A percentile compares a stretch with the other conserved stretches of the same genome.
Evolutionary conservation across 2,113 vertebrate species (phyloP).

Genomic region (Cariama cristata): DNA sequence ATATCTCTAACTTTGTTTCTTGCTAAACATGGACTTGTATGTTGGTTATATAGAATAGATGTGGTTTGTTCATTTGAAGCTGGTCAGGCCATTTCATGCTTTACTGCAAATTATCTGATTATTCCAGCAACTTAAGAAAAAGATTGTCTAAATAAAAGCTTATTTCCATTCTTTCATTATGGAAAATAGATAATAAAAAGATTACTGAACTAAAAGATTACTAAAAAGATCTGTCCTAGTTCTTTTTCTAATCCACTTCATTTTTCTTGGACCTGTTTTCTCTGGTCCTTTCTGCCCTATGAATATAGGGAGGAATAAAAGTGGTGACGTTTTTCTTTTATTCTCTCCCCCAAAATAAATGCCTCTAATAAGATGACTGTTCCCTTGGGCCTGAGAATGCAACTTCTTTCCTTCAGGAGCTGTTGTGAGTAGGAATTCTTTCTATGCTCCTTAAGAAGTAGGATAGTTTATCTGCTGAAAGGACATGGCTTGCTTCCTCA

Average conservation of each 20-base stretch:
- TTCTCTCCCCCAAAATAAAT: neutral
- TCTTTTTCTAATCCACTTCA: neutral
- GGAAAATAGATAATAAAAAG: constrained; percentile 6
- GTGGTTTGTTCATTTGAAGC: neutral
- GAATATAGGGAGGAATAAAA: neutral
- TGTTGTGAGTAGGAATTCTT: neutral
- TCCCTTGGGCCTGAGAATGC: neutral
- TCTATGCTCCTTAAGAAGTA: neutral
- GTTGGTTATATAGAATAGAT: neutral
- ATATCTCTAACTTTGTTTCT: neutral
- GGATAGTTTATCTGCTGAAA: neutral
- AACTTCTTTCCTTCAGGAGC: neutral
- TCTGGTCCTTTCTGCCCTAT: neutral
- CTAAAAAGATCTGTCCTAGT: neutral
- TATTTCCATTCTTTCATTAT: constrained; percentile 19
- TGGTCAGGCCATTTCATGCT: neutral
- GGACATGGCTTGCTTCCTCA: neutral
- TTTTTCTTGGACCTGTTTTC: neutral
- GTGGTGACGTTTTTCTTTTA: neutral
- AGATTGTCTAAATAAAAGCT: constrained; percentile 1
- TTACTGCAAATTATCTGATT: constrained; percentile 23
- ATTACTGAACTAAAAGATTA: constrained; percentile 9
- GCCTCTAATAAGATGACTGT: neutral
- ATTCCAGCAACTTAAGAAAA: neutral
- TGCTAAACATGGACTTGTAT: neutral